Base-by-base conservation (phyloP, 1,140 invertebrate genomes). In the Panagrolaimus sp. region DNA sequence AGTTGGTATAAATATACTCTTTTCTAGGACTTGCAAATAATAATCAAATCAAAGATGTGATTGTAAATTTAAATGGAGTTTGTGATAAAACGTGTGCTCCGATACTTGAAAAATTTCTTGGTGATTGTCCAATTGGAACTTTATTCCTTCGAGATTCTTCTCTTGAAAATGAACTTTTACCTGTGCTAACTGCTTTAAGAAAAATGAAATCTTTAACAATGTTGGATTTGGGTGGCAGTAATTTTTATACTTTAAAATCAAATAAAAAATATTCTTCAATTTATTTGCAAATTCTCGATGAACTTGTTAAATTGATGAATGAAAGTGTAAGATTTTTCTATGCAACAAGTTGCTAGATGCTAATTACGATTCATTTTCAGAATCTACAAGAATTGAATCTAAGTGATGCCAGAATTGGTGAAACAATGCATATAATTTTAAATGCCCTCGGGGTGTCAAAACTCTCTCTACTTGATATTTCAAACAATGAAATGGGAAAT, bases 401-500 rank as follows among this genome's bases (percentile, higher is more conserved):
- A 14, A 72, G 71, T 45, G 82, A 82, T 52, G 69, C 47, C n/a
- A 69, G 71, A 1, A 69, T 82, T 17, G 80, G 80, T 10, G 65
- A 45, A 24, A 65, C 71, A 66, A 52, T 82, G 8, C 70, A 67
- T 55, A 73, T 83, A 8, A 67, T 82, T 24, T 68, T 82, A 43
- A 80, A 81, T 46, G 75, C 82, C 9, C 68, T 82, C 5, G 82
- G 78, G 10, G 78, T 74, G 1, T 71, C 74, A 10, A 71, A 58
- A 6, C 68, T 76, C 14, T 52, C 70, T 14, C 26, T 46, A n/a
- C 69, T 82, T 4, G 82, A 82, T 68, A 68, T 82, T 28, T 79
- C 71, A n/a, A 72, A 71, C 67, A 83, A 83, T 69, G 79, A 81
- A 21, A 68, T 81, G 17, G 68, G 9, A n/a, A 80, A 80, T 46